Percentiles rank a stretch among this genome's conserved stretches.
Evolutionary conservation across 1,140 invertebrate species (phyloP).

Genomic region (Aethina tumida): DNA sequence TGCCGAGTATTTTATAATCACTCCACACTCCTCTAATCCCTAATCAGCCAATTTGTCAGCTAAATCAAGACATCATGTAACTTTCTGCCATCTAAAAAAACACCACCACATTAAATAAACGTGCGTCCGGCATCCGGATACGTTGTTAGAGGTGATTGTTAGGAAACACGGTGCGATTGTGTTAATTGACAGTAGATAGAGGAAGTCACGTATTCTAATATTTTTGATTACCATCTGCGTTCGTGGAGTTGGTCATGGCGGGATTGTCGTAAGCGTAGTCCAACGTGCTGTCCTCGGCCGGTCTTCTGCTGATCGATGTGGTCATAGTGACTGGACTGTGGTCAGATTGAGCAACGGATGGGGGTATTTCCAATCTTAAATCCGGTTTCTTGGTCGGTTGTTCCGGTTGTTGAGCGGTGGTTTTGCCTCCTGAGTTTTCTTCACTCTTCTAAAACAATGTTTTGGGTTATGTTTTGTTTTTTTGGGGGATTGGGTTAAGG

Average conservation of each 20-base stretch:
- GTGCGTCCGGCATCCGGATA: no score
- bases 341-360: slow-evolving; percentile 20
- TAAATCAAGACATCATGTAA: no score
- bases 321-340: slow-evolving; percentile 32
- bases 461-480: background rate
- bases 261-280: slow-evolving; percentile 63
- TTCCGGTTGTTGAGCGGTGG: slow-evolving; percentile 7
- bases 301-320: slow-evolving; percentile 33
- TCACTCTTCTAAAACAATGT: background rate
- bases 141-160: no score
- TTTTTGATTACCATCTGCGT: no score
- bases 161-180: no score
- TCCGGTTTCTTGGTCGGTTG: slow-evolving; percentile 29
- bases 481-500: background rate
- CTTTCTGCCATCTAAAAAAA: no score
- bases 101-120: no score
- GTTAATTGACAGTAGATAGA: no score
- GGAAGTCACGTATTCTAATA: no score
- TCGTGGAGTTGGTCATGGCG: slow-evolving; percentile 48
- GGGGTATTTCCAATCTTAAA: slow-evolving; percentile 27
- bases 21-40: no score
- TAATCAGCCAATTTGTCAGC: no score
- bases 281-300: slow-evolving; percentile 54
- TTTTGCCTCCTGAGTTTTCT: slow-evolving; percentile 4
- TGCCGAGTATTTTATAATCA: no score